Conservation (phyloP, 2,888 invertebrate species). For the Reticulitermes lucifugus region DNA sequence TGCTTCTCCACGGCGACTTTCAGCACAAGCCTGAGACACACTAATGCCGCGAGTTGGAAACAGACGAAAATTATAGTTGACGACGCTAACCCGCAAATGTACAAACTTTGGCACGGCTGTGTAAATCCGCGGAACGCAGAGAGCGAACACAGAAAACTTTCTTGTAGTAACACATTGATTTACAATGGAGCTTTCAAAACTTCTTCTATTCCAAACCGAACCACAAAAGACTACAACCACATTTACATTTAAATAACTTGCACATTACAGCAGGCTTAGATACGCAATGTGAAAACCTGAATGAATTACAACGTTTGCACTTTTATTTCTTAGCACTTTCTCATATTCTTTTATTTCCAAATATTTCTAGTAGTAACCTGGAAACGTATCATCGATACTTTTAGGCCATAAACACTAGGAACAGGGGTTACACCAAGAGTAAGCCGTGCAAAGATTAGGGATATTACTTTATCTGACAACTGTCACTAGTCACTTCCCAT, state of each 20-base stretch:
- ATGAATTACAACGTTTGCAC: too few relatives aligned
- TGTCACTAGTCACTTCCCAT: too few relatives aligned
- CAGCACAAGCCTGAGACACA: background rate
- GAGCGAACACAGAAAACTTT: too few relatives aligned
- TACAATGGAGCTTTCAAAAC: background rate
- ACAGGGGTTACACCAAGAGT: too few relatives aligned
- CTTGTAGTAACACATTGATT: background rate
- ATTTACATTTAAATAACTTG: background rate
- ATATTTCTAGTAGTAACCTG: too few relatives aligned
- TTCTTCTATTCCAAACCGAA: background rate
- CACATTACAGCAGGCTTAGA: background rate
- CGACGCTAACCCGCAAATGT: constrained; percentile 6
- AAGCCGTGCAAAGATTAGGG: too few relatives aligned
- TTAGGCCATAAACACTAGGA: too few relatives aligned
- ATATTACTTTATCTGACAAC: too few relatives aligned
- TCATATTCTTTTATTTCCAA: too few relatives aligned
- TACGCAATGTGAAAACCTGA: too few relatives aligned
- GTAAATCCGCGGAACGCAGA: background rate
- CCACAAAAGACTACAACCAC: background rate
- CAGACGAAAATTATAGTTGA: constrained; percentile 16
- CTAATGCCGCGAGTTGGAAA: background rate
- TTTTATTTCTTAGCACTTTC: too few relatives aligned
- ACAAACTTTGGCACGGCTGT: constrained; percentile 24
- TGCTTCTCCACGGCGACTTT: background rate
- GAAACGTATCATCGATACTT: too few relatives aligned